These are phyloP conservation scores for Drosophila erecta DNA, from an alignment of 1,140 invertebrate genomes.

Conservation along the genomic window DNA sequence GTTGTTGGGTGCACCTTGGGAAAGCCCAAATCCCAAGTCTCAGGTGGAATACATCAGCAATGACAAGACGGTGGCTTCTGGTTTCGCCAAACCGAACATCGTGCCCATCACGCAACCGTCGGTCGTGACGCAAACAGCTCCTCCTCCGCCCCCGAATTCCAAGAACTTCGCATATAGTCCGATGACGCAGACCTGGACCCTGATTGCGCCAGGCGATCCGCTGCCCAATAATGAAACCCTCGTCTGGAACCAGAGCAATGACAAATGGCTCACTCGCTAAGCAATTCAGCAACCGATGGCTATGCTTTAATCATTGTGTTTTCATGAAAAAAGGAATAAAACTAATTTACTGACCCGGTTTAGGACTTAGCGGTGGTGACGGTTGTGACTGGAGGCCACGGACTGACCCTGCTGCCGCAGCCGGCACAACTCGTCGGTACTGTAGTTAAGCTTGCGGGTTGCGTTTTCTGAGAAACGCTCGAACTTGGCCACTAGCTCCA, in stretches of 20 bases:
- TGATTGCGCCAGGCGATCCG: slow-evolving; percentile 46
- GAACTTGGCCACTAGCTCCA: slow-evolving; percentile 59
- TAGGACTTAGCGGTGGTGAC: slow-evolving; percentile 42
- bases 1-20: slow-evolving; percentile 18
- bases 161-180: slow-evolving; percentile 75
- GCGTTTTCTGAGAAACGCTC: slow-evolving; percentile 72
- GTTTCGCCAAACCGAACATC: slow-evolving; percentile 40
- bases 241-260: slow-evolving; percentile 78
- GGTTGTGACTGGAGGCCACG: slow-evolving; percentile 36
- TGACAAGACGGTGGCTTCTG: slow-evolving; percentile 13
- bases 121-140: slow-evolving; percentile 59
- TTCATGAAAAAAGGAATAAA: slow-evolving; percentile 20
- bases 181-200: slow-evolving; percentile 60
- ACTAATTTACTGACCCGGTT: not conserved
- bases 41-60: slow-evolving; percentile 72
- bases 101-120: slow-evolving; percentile 65
- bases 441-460: slow-evolving; percentile 70
- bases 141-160: slow-evolving; percentile 50
- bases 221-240: slow-evolving; percentile 56
- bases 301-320: not conserved
- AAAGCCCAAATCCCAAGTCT: slow-evolving; percentile 67
- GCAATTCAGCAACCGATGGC: not conserved
- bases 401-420: slow-evolving; percentile 51
- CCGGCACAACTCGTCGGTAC: slow-evolving; percentile 76
- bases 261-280: slow-evolving; percentile 71